Conservation (phyloP, 2,797 vertebrate genomes). For the Cyclura pinguis region DNA sequence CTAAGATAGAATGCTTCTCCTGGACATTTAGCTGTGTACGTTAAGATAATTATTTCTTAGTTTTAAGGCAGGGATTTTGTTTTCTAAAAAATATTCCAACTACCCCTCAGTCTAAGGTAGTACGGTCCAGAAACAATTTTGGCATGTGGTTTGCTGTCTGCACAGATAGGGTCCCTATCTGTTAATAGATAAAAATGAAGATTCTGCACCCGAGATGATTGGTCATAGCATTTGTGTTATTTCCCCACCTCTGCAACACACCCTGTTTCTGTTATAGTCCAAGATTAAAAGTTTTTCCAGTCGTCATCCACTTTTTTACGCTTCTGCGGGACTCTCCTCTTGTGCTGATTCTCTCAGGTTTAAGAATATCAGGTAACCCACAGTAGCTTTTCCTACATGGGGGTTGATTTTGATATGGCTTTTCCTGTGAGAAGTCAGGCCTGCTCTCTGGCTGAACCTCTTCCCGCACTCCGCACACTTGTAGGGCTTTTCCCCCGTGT, state of each 20-base stretch:
- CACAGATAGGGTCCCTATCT: not conserved
- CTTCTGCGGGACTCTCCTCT: not conserved
- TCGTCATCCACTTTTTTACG: not conserved
- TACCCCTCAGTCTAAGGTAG: not conserved
- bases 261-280: not conserved
- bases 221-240: not conserved
- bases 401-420: slow-evolving; percentile 58
- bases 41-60: not conserved
- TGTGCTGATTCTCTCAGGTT: slow-evolving; percentile 18
- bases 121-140: not conserved
- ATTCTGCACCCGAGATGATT: too few species aligned
- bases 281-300: not conserved
- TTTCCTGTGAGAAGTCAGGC: slow-evolving; percentile 68
- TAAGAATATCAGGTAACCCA: slow-evolving; percentile 29
- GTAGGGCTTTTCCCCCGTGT: slow-evolving; percentile 70
- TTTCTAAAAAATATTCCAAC: not conserved
- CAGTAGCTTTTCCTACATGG: not conserved
- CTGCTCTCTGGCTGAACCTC: slow-evolving; percentile 71
- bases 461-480: slow-evolving; percentile 70
- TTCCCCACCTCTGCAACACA: too few species aligned
- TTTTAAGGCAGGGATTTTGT: not conserved
- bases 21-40: not conserved
- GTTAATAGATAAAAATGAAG: not conserved
- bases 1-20: not conserved
- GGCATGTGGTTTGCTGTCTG: not conserved